phyloP scores from a whole-genome alignment of 2,797 vertebrate species.

The Coilia nasus region DNA sequence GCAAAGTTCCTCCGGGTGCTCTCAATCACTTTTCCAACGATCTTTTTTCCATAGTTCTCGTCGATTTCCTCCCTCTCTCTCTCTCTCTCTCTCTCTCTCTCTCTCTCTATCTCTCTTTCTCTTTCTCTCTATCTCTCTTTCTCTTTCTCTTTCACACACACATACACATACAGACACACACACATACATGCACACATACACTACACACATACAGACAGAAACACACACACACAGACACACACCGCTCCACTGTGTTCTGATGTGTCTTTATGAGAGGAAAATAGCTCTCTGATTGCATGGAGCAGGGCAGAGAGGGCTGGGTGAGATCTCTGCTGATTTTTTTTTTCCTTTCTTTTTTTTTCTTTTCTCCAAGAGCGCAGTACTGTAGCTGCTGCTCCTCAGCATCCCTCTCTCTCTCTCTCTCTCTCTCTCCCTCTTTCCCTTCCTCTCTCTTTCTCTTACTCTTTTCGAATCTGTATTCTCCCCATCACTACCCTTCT shows the following conservation, averaged over 20 bases:
- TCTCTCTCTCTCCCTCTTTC: slow-evolving; percentile 44
- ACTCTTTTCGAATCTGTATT: neutral
- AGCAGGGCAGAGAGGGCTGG: neutral
- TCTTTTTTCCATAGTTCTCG: slow-evolving; percentile 34
- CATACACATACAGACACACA: too few relatives aligned
- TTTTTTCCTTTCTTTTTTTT: slow-evolving; percentile 29
- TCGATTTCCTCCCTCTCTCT: slow-evolving; percentile 33
- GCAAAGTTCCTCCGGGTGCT: slow-evolving; percentile 56
- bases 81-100: slow-evolving; percentile 14
- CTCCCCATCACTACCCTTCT: neutral
- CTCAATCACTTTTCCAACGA: slow-evolving; percentile 42
- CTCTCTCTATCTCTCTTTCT: slow-evolving; percentile 22
- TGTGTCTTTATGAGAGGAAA: slow-evolving; percentile 35
- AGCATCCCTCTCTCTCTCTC: slow-evolving; percentile 48
- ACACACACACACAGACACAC: neutral
- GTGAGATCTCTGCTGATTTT: slow-evolving; percentile 10
- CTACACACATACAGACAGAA: neutral
- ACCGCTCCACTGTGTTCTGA: slow-evolving; percentile 16
- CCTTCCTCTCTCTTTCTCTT: neutral
- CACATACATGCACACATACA: slow-evolving; percentile 1
- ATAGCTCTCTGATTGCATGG: slow-evolving; percentile 27
- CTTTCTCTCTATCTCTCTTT: slow-evolving; percentile 29
- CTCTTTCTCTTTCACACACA: neutral
- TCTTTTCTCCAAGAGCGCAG: slow-evolving; percentile 30
- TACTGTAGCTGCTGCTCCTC: slow-evolving; percentile 32